Evolutionary conservation across 2,113 vertebrate genomes (phyloP), one percentile per base, ranked within the genome.

Genomic region (Lepisosteus oculatus): DNA sequence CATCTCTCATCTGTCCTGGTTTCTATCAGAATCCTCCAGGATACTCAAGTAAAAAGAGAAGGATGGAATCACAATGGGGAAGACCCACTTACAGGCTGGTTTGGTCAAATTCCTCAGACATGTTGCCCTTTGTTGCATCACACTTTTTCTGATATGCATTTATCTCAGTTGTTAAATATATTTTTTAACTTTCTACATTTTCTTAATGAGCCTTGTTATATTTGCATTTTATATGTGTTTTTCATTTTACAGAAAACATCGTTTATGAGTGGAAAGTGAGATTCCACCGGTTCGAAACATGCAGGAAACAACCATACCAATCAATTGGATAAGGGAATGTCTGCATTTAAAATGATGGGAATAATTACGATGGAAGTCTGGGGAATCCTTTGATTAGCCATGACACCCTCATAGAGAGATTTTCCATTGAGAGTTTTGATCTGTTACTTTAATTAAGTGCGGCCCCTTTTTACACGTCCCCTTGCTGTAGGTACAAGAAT

Each of bases 291-390:
- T 68, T 69, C 70, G 79, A 83, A 74, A 82, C 61, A 70, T 72
- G 78, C 85, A 78, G 85, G 80, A 85, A 87, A 82, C 79, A 80
- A 68, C 76, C 85, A 75, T 82, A 81, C 67, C 85, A 85, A 86
- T 86, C 85, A 75, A 84, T 85, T 83, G 76, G 82, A 87, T 77
- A 78, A 80, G 81, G 80, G 86, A 73, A 69, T 82, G 81, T 74
- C 72, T 68, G 77, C 3, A 59, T 75, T 79, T 85, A 85, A 78
- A 85, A 86, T 86, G 83, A 85, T 74, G 79, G 74, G 79, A 79
- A 84, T 87, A 86, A 89, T 89, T 86, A 85, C 66, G 67, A 82
- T 63, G 72, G 80, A 75, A 72, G 66, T 81, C 70, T 56, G 59
- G 79, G 77, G 83, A 87, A 72, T 71, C 69, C 68, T 79, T 71